Base-by-base conservation (phyloP, 2,888 invertebrate genomes). In the Hyles lineata region DNA sequence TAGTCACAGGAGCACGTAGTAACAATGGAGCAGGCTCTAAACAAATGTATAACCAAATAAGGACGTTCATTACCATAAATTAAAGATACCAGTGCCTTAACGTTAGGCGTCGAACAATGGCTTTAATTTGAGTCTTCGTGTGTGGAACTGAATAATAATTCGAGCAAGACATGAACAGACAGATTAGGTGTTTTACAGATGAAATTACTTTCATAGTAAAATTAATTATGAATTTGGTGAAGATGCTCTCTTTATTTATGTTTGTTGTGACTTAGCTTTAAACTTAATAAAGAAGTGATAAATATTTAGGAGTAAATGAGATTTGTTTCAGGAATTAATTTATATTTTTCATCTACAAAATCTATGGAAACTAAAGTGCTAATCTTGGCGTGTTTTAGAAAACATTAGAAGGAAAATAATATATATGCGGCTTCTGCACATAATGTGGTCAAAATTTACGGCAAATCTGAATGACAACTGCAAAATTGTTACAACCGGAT, bases 21-120 rank as follows among this genome's bases (percentile, higher is more conserved):
- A 73, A 79, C 78, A 76, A 79, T 76, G 75, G 73, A 61, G 52
- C 32, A 55, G 67, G 73, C 72, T 71, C 74, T 72, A 75, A 75
- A 76, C 76, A 78, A 79, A 78, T 78, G 76, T 76, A 79, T 76
- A 70, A 72, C 76, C 77, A 74, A 79, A 77, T 77, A 79, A 76
- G 79, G 79, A 74, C 63, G 43, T 72, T 75, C 76, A 79, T 79
- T 79, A 77, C 74, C 80, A 79, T 81, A 81, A 73, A 80, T 80
- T 79, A 79, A 76, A 79, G 73, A 70, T 74, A 73, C 58, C 70
- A 77, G 76, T 75, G 77, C 78, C 76, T 80, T 78, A 80, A 79
- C 79, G 77, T 76, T 73, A 76, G 75, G 73, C 73, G 79, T 77
- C 74, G 75, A 73, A 77, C 81, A 83, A 83, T 79, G 77, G 62